These are phyloP conservation scores for Thripadectes ignobilis DNA, from an alignment of 2,797 vertebrate genomes.

Conservation along the genomic window DNA sequence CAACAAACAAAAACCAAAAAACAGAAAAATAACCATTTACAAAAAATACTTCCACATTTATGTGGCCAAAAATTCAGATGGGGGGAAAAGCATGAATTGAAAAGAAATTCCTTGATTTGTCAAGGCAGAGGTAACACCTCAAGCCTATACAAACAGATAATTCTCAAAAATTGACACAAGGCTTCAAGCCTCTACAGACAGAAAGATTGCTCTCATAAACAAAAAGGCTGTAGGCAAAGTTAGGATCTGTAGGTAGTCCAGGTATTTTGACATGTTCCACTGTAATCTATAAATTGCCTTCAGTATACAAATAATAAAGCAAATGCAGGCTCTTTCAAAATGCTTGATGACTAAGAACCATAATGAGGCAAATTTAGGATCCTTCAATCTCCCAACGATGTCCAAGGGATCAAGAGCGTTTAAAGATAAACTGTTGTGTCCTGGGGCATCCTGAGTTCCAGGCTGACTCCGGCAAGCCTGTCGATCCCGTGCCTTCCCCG, in stretches of 20 bases:
- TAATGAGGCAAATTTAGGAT: constrained; percentile 6
- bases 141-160: constrained; percentile 13
- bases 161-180: constrained; percentile 14
- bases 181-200: constrained; percentile 46
- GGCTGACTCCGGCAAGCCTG: neutral
- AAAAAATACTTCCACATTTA: neutral
- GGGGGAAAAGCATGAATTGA: neutral
- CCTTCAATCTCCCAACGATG: constrained; percentile 9
- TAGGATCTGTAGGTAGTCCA: constrained; percentile 1
- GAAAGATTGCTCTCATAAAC: constrained; percentile 1
- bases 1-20: neutral
- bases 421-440: constrained; percentile 11
- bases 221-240: constrained; percentile 18
- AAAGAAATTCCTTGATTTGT: neutral
- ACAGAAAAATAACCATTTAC: neutral
- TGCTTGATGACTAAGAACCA: constrained; percentile 4
- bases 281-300: constrained; percentile 52
- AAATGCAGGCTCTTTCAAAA: constrained; percentile 28
- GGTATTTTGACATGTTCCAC: constrained; percentile 16
- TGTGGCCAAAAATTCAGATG: neutral
- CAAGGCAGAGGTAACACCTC: constrained; percentile 8
- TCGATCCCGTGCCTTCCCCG: neutral
- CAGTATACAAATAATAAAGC: constrained; percentile 9
- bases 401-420: constrained; percentile 14
- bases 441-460: constrained; percentile 1